phyloP scores from a whole-genome alignment of 2,113 vertebrate genomes.

The human (Homo sapiens) region DNA sequence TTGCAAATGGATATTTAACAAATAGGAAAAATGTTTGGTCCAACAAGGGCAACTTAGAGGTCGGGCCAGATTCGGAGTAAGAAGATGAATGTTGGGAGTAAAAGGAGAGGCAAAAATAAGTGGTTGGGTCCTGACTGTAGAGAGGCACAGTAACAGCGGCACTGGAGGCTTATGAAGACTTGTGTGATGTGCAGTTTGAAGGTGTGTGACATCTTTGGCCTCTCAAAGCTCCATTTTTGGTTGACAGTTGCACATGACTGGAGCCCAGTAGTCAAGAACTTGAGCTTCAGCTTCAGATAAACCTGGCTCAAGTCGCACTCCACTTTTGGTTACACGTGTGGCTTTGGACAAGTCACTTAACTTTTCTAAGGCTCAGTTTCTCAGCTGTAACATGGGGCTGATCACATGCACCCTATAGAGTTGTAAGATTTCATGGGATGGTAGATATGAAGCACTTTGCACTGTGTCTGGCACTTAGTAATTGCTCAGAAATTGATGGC shows the following conservation, averaged over 20 bases:
- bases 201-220: rapidly evolving
- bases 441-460: background rate
- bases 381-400: background rate
- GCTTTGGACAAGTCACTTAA: background rate
- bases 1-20: background rate
- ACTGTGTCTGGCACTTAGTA: too few relatives aligned
- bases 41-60: background rate
- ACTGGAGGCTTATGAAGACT: too few relatives aligned
- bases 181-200: background rate
- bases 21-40: background rate
- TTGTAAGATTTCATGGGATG: background rate
- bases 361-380: background rate
- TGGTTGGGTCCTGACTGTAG: background rate
- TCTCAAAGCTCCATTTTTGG: background rate
- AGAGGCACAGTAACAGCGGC: rapidly evolving
- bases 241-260: background rate
- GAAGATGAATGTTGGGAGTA: background rate
- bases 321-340: background rate
- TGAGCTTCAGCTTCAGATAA: background rate
- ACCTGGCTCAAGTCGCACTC: background rate
- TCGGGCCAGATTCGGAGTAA: background rate
- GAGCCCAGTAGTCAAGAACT: background rate
- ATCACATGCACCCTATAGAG: background rate
- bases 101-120: background rate
- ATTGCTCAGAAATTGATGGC: background rate